Conservation (phyloP, 2,797 vertebrate genomes). For the Sandelia bainsii region DNA sequence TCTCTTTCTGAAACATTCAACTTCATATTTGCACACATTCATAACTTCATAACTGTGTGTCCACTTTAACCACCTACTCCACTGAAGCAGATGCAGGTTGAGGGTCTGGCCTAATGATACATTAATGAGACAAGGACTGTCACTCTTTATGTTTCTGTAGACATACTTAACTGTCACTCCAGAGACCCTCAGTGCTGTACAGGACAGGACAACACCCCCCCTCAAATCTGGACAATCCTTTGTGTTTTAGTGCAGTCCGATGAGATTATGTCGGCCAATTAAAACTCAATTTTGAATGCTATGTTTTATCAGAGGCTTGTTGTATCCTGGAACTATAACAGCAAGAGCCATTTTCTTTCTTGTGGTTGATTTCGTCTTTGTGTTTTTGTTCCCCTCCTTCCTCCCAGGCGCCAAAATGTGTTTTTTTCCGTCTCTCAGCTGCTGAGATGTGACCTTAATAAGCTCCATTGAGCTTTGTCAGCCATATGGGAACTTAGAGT, state of each 20-base stretch:
- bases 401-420: conserved; percentile 12
- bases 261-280: background rate
- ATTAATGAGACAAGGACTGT: background rate
- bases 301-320: background rate
- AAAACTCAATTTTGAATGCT: background rate
- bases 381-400: background rate
- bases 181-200: background rate
- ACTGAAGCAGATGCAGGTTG: background rate
- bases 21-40: background rate
- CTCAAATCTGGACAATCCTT: background rate
- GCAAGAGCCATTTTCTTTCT: conserved; percentile 13
- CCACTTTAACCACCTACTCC: background rate
- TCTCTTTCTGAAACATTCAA: background rate
- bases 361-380: conserved; percentile 12
- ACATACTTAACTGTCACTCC: background rate
- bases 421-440: conserved; percentile 44
- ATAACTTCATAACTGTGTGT: background rate
- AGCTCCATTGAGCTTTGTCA: conserved; percentile 64
- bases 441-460: conserved; percentile 66
- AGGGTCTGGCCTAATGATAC: background rate
- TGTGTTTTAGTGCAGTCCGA: background rate
- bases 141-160: background rate
- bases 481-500: conserved; percentile 46
- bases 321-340: conserved; percentile 10
- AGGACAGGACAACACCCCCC: conserved; percentile 12